Evolutionary conservation across 2,888 invertebrate genomes (phyloP).

Genomic region (Zygaena filipendulae): DNA sequence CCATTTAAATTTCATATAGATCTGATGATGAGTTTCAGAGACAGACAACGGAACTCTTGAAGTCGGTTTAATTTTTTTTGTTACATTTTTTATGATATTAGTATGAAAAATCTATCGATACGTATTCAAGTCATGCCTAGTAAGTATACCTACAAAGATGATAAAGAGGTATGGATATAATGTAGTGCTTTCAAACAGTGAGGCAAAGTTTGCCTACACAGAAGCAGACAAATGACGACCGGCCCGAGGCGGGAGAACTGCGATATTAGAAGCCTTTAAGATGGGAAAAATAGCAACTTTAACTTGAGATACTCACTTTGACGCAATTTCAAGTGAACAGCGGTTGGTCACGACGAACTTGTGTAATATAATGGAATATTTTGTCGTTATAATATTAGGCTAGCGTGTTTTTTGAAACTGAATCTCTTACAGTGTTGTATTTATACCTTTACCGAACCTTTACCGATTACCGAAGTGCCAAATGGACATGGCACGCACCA

Average conservation of each 20-base stretch:
- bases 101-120: constrained; percentile 22
- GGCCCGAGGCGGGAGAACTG: constrained; percentile 47
- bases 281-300: constrained; percentile 65
- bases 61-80: no score
- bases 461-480: no score
- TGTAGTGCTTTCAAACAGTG: constrained; percentile 64
- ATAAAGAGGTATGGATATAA: constrained; percentile 58
- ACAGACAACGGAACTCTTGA: no score
- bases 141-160: constrained; percentile 33
- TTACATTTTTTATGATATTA: background rate
- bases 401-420: no score
- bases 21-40: no score
- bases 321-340: constrained; percentile 20
- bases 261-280: constrained; percentile 64
- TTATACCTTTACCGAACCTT: no score
- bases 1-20: no score
- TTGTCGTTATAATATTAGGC: no score
- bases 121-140: background rate
- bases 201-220: constrained; percentile 59
- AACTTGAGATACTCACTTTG: constrained; percentile 38
- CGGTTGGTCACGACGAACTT: no score
- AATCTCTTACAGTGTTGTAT: no score
- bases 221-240: constrained; percentile 62
- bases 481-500: no score
- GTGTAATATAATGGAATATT: no score